Percentiles rank a stretch among this genome's conserved stretches.
Conservation (phyloP, 2,888 invertebrate genomes). For the Thalpophila matura region DNA sequence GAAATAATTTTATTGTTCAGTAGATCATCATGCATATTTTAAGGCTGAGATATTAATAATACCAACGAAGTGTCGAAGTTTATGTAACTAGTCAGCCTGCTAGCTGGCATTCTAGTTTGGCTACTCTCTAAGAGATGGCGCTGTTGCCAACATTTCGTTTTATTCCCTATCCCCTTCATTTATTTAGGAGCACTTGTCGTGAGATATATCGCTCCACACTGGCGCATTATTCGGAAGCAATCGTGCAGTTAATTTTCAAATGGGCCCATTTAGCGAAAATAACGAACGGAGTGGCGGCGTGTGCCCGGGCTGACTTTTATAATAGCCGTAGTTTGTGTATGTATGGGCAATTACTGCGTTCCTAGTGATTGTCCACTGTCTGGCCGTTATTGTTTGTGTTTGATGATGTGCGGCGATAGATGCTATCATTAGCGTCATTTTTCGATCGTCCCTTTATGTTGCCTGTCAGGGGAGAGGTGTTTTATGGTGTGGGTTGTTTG, state of each 20-base stretch:
- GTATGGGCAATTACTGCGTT: constrained; percentile 69
- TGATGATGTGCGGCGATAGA: constrained; percentile 71
- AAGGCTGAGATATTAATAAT: background rate
- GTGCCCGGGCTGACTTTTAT: constrained; percentile 75
- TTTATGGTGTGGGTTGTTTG: constrained; percentile 43
- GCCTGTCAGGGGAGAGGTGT: constrained; percentile 51
- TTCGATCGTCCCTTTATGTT: constrained; percentile 55
- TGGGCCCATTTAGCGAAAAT: constrained; percentile 86
- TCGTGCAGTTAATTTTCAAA: constrained; percentile 88
- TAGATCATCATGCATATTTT: background rate
- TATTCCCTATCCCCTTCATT: constrained; percentile 58
- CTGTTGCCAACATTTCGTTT: constrained; percentile 29
- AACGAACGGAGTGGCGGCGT: constrained; percentile 77
- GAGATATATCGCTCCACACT: constrained; percentile 76
- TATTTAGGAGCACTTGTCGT: constrained; percentile 69
- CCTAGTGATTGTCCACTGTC: constrained; percentile 69
- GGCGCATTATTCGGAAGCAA: constrained; percentile 84
- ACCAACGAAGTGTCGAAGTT: background rate
- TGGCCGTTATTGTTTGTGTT: constrained; percentile 70
- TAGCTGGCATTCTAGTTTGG: constrained; percentile 45
- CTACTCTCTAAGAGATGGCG: constrained; percentile 76
- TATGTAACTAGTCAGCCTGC: background rate
- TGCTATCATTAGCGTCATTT: constrained; percentile 66
- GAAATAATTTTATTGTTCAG: background rate
- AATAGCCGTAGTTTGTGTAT: constrained; percentile 71